phyloP scores from a whole-genome alignment of 2,888 invertebrate genomes.

The Alviniconcha strummeri region DNA sequence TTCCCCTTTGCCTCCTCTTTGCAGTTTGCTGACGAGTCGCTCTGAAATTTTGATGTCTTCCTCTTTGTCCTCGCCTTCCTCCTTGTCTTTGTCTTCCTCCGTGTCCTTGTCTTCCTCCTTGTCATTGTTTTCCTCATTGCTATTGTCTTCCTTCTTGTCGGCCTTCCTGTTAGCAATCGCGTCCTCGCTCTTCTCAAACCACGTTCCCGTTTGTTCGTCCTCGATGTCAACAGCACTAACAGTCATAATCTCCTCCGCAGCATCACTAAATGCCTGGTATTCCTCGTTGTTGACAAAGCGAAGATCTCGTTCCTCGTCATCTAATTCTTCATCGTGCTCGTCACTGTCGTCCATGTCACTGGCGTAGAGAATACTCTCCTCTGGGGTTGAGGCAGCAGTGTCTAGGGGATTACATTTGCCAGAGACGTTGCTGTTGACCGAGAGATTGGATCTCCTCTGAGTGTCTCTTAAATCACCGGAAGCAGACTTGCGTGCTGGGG shows the following conservation, averaged over 20 bases:
- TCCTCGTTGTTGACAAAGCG: background rate
- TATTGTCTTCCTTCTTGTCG: no score
- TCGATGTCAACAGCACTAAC: background rate
- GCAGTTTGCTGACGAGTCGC: background rate
- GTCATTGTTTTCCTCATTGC: background rate
- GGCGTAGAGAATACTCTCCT: no score
- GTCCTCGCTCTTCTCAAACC: constrained; percentile 27
- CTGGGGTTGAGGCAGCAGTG: background rate
- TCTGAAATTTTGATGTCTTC: constrained; percentile 9
- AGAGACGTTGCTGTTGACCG: background rate
- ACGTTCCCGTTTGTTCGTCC: background rate
- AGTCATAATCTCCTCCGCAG: background rate
- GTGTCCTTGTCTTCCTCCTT: background rate
- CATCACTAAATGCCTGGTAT: background rate
- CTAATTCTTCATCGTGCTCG: background rate
- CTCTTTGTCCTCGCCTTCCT: background rate
- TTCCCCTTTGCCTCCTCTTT: background rate
- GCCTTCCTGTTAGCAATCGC: background rate
- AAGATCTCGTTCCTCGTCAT: background rate
- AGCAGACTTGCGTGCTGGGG: no score
- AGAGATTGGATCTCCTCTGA: background rate
- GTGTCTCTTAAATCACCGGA: background rate
- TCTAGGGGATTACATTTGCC: background rate
- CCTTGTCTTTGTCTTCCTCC: background rate
- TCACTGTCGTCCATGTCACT: background rate